Evolutionary conservation across 2,113 vertebrate species (phyloP).

Genomic region (Halcyon senegalensis): DNA sequence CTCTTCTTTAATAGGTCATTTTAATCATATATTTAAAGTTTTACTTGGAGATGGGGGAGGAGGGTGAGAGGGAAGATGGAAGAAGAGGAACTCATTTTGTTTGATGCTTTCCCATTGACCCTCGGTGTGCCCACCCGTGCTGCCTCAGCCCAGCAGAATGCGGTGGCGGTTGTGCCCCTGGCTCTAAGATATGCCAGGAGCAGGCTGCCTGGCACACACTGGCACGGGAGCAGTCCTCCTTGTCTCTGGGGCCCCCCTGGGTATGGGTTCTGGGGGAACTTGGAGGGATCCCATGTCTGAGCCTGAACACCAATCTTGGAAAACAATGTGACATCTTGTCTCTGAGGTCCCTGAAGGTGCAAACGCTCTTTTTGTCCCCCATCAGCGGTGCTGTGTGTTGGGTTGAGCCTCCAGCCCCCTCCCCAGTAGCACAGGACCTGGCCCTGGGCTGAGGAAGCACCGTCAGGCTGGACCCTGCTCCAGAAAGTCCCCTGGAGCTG

Average conservation of each 20-base stretch:
- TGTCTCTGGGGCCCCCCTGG: neutral
- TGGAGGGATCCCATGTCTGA: neutral
- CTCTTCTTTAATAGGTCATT: constrained; percentile 27
- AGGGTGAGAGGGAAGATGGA: neutral
- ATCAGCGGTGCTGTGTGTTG: rapidly evolving
- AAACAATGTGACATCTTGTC: neutral
- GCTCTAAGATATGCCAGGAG: rapidly evolving
- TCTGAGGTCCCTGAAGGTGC: neutral
- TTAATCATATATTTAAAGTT: constrained; percentile 46
- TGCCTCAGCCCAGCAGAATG: neutral
- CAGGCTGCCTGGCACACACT: neutral
- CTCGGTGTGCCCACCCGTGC: rapidly evolving
- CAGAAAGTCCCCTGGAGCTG: neutral
- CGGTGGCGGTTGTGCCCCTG: neutral
- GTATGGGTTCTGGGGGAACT: rapidly evolving
- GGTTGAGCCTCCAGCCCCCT: neutral
- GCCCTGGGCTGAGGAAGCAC: neutral
- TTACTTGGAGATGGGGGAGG: neutral
- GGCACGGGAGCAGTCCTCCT: no score
- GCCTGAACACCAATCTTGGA: neutral
- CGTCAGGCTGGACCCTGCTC: neutral
- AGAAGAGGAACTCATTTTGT: neutral
- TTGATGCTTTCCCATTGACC: neutral
- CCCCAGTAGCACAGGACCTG: neutral
- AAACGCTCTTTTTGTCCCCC: neutral